Conservation (phyloP, 2,888 invertebrate genomes). For the Octonoba sinensis region DNA sequence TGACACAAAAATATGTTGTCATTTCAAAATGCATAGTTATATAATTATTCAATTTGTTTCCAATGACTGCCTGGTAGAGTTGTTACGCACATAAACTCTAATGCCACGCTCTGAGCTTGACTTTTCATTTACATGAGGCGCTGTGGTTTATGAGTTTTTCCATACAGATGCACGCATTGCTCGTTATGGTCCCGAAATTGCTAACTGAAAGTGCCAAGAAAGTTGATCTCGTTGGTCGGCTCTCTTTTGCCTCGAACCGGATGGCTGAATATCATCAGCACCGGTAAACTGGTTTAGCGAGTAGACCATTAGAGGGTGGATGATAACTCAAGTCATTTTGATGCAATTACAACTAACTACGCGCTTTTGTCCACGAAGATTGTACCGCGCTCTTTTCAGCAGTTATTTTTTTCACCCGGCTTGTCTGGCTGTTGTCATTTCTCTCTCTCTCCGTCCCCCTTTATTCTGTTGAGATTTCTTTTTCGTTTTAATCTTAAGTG, state of each 20-base stretch:
- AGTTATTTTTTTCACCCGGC: constrained; percentile 6
- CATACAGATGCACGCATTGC: constrained; percentile 20
- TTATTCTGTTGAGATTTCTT: constrained; percentile 20
- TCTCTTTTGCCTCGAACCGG: constrained; percentile 49
- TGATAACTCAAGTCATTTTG: constrained; percentile 38
- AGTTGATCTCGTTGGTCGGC: constrained; percentile 9
- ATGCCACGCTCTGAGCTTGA: constrained; percentile 26
- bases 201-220: constrained; percentile 33
- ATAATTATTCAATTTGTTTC: too few species aligned
- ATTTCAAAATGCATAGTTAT: too few species aligned
- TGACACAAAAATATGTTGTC: too few species aligned
- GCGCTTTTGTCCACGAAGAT: constrained; percentile 47
- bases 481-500: constrained; percentile 34
- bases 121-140: constrained; percentile 12
- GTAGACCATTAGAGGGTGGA: constrained; percentile 55
- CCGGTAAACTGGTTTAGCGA: constrained; percentile 63
- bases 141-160: neutral
- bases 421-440: constrained; percentile 34
- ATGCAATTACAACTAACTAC: constrained; percentile 61
- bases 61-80: constrained; percentile 6
- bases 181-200: constrained; percentile 57
- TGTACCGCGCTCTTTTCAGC: constrained; percentile 11
- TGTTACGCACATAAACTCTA: constrained; percentile 15
- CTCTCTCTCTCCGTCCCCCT: constrained; percentile 20
- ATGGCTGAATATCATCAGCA: constrained; percentile 47